phyloP scores from a whole-genome alignment of 2,888 invertebrate genomes.

The Deilephila elpenor region DNA sequence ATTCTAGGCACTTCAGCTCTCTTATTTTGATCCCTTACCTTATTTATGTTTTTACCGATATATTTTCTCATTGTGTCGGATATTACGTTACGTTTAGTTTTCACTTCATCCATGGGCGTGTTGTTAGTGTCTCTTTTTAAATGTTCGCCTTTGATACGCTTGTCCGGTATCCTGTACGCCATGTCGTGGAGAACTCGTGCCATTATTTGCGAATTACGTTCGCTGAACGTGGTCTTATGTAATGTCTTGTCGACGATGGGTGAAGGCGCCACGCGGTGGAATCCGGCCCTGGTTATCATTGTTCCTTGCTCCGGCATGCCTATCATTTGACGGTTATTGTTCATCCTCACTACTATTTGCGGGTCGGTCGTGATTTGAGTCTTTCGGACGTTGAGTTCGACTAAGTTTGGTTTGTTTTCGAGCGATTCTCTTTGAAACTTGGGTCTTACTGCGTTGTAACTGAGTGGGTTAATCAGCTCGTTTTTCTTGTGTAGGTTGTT shows the following conservation, averaged over 20 bases:
- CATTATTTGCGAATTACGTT: slow-evolving; percentile 45
- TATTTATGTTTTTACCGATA: slow-evolving; percentile 49
- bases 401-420: slow-evolving; percentile 42
- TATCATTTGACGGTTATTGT: slow-evolving; percentile 46
- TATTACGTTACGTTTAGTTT: slow-evolving; percentile 46
- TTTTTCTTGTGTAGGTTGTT: background rate
- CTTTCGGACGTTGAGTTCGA: slow-evolving; percentile 53
- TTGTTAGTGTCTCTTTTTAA: slow-evolving; percentile 45
- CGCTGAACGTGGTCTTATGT: slow-evolving; percentile 40
- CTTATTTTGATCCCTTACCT: slow-evolving; percentile 38
- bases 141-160: slow-evolving; percentile 47
- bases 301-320: slow-evolving; percentile 35
- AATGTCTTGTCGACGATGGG: slow-evolving; percentile 21
- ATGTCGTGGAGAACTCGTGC: slow-evolving; percentile 49
- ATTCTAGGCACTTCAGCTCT: slow-evolving; percentile 43
- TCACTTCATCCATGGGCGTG: slow-evolving; percentile 33
- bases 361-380: slow-evolving; percentile 46
- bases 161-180: slow-evolving; percentile 43
- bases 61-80: slow-evolving; percentile 53
- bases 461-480: background rate
- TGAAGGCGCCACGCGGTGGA: slow-evolving; percentile 25
- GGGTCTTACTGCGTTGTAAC: background rate
- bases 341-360: slow-evolving; percentile 48
- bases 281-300: background rate
- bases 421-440: slow-evolving; percentile 1